phyloP scores from a whole-genome alignment of 1,140 invertebrate species.

The Scaptomyza graminum region DNA sequence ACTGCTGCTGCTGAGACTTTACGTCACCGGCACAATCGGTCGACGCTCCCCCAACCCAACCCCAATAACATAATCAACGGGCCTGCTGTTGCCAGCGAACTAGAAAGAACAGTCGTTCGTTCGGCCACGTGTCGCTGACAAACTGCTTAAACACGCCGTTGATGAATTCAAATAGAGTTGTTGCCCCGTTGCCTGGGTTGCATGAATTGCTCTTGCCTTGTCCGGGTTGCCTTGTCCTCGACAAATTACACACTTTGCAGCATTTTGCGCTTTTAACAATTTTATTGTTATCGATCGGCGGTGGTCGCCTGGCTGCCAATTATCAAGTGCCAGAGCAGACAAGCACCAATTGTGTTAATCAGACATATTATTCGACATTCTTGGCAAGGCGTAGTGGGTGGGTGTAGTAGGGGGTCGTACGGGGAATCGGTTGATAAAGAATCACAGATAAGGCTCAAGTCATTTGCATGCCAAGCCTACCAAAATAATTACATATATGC shows the following conservation, averaged over 20 bases:
- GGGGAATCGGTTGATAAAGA: too few species aligned
- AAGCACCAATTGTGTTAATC: slow-evolving; percentile 45
- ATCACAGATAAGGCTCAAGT: slow-evolving; percentile 6
- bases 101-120: slow-evolving; percentile 68
- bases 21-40: slow-evolving; percentile 63
- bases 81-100: slow-evolving; percentile 75
- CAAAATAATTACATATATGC: neutral
- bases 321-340: slow-evolving; percentile 60
- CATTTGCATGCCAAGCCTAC: slow-evolving; percentile 27
- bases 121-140: slow-evolving; percentile 74
- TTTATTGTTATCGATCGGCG: slow-evolving; percentile 79
- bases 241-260: slow-evolving; percentile 80
- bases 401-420: too few species aligned
- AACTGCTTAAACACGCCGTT: slow-evolving; percentile 80
- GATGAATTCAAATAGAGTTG: slow-evolving; percentile 72
- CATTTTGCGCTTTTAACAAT: slow-evolving; percentile 79
- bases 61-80: slow-evolving; percentile 41
- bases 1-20: slow-evolving; percentile 49
- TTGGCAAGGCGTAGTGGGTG: neutral
- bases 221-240: slow-evolving; percentile 16
- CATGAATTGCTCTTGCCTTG: too few species aligned
- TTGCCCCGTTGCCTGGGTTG: slow-evolving; percentile 13
- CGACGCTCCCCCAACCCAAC: slow-evolving; percentile 10
- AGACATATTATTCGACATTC: slow-evolving; percentile 8
- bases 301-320: slow-evolving; percentile 74